Evolutionary conservation across 2,888 invertebrate species (phyloP).

Genomic region (Shargacucullia verbasci): DNA sequence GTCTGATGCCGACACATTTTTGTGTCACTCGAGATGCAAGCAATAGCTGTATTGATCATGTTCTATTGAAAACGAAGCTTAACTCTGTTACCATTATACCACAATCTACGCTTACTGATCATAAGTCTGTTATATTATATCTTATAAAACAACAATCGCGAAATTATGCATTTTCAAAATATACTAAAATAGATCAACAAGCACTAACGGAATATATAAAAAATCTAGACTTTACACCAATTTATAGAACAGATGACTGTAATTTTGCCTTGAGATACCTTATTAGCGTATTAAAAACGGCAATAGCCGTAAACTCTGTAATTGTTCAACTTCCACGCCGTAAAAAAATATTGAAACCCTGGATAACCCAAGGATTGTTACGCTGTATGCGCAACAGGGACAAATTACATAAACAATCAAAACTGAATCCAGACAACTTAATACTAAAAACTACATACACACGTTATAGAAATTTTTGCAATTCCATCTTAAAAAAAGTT

Average conservation of each 20-base stretch:
- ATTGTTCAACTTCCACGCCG: neutral
- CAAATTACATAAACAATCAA: conserved; percentile 1
- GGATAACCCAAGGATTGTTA: conserved; percentile 4
- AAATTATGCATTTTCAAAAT: neutral
- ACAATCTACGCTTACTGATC: conserved; percentile 1
- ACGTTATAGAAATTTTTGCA: conserved; percentile 7
- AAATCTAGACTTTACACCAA: neutral
- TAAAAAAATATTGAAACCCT: neutral
- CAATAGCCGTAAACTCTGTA: neutral
- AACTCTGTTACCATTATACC: neutral
- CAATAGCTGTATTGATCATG: conserved; percentile 5
- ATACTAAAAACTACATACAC: conserved; percentile 1
- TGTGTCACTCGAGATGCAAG: conserved; percentile 13
- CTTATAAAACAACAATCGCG: neutral
- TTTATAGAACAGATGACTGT: neutral
- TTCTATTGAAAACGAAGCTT: conserved; percentile 4
- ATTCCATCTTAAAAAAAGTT: neutral
- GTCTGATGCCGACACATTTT: conserved; percentile 8
- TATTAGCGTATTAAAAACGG: conserved; percentile 1
- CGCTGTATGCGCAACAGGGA: conserved; percentile 8
- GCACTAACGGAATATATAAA: neutral
- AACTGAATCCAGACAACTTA: neutral
- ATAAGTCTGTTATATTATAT: neutral
- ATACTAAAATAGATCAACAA: neutral
- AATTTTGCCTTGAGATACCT: conserved; percentile 1